These are phyloP conservation scores for Tiliacea aurago DNA, from an alignment of 2,888 invertebrate species.

Conservation along the genomic window DNA sequence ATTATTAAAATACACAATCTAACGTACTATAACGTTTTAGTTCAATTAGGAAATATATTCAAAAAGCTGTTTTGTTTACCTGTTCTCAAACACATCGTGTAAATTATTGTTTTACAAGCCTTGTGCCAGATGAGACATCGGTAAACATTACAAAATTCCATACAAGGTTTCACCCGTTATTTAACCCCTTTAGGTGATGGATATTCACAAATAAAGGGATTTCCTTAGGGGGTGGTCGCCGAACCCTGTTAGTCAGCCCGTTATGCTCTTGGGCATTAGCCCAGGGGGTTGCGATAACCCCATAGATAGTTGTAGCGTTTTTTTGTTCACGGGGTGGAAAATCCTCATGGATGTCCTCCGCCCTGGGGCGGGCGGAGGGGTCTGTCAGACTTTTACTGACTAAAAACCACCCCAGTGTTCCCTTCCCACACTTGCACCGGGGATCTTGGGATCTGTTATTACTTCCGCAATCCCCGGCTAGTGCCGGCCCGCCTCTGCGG, in stretches of 20 bases:
- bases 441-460: no score
- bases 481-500: no score
- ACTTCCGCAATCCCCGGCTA: no score
- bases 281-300: background rate
- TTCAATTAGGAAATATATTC: background rate
- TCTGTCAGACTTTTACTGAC: no score
- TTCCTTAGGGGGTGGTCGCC: background rate
- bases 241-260: background rate
- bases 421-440: no score
- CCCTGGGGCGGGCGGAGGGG: no score
- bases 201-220: background rate
- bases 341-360: no score
- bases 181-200: background rate
- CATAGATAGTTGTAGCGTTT: background rate
- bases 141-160: background rate
- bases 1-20: no score
- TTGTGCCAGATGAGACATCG: background rate
- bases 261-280: background rate
- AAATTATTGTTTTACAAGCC: background rate
- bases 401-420: no score
- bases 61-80: background rate
- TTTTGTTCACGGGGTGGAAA: no score
- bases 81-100: background rate
- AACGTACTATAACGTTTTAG: slow-evolving; percentile 14
- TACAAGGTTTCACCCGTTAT: background rate